A percentile compares a stretch with the other conserved stretches of the same genome.
These are phyloP conservation scores for Reinhardtius hippoglossoides DNA, from an alignment of 2,113 vertebrate genomes.

Conservation along the genomic window DNA sequence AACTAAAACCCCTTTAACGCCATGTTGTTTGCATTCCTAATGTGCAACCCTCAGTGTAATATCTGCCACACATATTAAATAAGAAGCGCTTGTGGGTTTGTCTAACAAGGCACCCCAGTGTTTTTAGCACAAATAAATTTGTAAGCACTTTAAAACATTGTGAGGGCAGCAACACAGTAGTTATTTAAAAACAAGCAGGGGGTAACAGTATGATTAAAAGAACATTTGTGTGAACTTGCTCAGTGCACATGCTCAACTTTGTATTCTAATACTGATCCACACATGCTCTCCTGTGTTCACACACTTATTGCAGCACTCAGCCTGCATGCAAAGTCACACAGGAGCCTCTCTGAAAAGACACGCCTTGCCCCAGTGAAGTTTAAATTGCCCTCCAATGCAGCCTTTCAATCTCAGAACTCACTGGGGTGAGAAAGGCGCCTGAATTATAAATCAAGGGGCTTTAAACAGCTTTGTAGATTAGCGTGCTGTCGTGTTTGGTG, in stretches of 20 bases:
- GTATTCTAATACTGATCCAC: not conserved
- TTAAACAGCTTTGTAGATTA: conserved; percentile 73
- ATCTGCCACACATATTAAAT: conserved; percentile 69
- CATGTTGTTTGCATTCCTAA: conserved; percentile 74
- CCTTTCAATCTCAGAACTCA: conserved; percentile 40
- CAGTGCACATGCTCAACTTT: not conserved
- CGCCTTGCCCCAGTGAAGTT: conserved; percentile 9
- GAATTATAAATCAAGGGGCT: conserved; percentile 76
- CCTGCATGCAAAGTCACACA: conserved; percentile 9
- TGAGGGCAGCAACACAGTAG: conserved; percentile 22
- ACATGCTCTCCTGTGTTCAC: not conserved
- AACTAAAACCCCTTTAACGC: conserved; percentile 66
- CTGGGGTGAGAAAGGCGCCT: conserved; percentile 44
- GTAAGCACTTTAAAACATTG: conserved; percentile 63
- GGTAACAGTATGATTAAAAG: conserved; percentile 32
- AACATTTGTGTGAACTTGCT: conserved; percentile 24
- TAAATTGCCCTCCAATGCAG: conserved; percentile 43
- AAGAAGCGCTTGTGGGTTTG: conserved; percentile 65
- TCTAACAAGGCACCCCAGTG: conserved; percentile 75
- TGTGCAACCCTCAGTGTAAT: conserved; percentile 52
- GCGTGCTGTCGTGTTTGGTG: conserved; percentile 65
- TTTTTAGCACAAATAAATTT: conserved; percentile 69
- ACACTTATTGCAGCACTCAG: conserved; percentile 1
- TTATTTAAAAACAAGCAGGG: conserved; percentile 12
- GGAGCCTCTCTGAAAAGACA: conserved; percentile 3